Conservation (phyloP, 92 coral and sea anemone species). For the Scolanthus callimorphus region DNA sequence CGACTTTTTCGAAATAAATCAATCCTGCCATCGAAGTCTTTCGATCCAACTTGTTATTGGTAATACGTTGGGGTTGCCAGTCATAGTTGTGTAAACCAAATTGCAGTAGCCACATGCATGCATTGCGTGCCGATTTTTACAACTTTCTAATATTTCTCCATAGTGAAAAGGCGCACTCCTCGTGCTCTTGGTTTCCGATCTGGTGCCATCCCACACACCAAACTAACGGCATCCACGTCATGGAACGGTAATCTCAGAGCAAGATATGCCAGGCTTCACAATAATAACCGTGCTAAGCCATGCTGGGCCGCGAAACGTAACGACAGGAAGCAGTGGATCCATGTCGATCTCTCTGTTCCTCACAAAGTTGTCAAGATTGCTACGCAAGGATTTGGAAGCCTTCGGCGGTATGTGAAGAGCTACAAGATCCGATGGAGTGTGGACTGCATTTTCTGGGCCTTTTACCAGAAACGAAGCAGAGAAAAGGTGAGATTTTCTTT, state of each 20-base stretch:
- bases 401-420: constrained; percentile 66
- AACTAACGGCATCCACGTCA: constrained; percentile 50
- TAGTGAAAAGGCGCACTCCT: no score
- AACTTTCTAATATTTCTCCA: no score
- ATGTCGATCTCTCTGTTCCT: constrained; percentile 61
- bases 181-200: constrained; percentile 43
- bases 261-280: constrained; percentile 60
- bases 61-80: no score
- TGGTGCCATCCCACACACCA: constrained; percentile 57
- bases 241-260: constrained; percentile 62
- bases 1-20: no score
- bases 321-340: constrained; percentile 82
- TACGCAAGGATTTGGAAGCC: constrained; percentile 68
- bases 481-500: constrained; percentile 37
- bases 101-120: no score
- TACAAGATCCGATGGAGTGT: constrained; percentile 46
- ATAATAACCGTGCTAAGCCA: constrained; percentile 55
- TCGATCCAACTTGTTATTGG: no score
- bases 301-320: constrained; percentile 83
- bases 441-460: constrained; percentile 63
- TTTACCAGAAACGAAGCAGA: constrained; percentile 32
- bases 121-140: no score
- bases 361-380: constrained; percentile 63
- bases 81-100: no score
- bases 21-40: no score